A percentile compares a stretch with the other conserved stretches of the same genome.
Evolutionary conservation across 2,888 invertebrate species (phyloP).

Genomic region (Phasia obesa): DNA sequence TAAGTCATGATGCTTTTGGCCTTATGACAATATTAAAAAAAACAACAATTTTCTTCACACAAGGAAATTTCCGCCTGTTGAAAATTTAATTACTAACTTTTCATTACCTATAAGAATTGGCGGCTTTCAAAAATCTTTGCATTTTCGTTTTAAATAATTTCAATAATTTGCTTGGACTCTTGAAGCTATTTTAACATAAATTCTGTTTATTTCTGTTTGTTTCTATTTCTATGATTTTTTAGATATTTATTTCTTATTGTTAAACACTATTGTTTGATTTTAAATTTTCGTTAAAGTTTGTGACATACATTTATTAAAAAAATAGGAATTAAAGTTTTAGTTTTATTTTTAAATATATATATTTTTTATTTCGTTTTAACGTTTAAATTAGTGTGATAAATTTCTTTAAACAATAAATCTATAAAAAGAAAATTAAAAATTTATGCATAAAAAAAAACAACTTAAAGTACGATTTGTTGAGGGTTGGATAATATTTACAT

Average conservation of each 20-base stretch:
- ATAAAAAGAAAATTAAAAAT: conserved; percentile 36
- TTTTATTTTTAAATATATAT: conserved; percentile 60
- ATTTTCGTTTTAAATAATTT: conserved; percentile 1
- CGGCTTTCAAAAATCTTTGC: conserved; percentile 20
- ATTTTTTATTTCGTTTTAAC: conserved; percentile 60
- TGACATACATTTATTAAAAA: conserved; percentile 65
- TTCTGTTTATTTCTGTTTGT: conserved; percentile 49
- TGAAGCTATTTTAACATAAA: conserved; percentile 53
- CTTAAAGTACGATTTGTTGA: conserved; percentile 33
- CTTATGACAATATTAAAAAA: too few species aligned
- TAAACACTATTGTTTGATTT: conserved; percentile 71
- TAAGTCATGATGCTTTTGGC: too few species aligned
- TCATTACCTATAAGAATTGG: neutral
- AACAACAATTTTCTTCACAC: too few species aligned
- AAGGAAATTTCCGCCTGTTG: too few species aligned
- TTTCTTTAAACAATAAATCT: conserved; percentile 60
- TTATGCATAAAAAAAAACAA: conserved; percentile 34
- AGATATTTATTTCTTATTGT: conserved; percentile 70
- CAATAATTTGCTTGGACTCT: conserved; percentile 30
- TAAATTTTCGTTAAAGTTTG: conserved; percentile 55
- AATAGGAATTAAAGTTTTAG: conserved; percentile 67
- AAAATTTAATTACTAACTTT: neutral
- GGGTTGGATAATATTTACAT: conserved; percentile 55
- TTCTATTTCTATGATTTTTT: conserved; percentile 43
- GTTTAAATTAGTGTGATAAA: conserved; percentile 52